Evolutionary conservation across 2,797 vertebrate genomes (phyloP).

Genomic region (Apogon talboti): DNA sequence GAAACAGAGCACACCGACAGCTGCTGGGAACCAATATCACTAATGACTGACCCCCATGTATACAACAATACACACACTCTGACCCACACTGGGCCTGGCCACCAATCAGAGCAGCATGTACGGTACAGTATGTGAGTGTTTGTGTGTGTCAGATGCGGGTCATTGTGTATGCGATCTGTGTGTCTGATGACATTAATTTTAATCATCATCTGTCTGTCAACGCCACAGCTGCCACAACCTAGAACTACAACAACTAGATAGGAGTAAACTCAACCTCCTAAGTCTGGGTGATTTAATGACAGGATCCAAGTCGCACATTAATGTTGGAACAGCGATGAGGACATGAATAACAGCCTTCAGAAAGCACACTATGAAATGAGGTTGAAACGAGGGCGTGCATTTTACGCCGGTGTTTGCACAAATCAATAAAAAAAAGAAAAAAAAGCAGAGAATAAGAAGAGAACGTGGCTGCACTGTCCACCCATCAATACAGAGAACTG

Average conservation of each 20-base stretch:
- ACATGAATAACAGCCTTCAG: not conserved
- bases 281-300: slow-evolving; percentile 5
- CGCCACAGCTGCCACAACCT: slow-evolving; percentile 61
- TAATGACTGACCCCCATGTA: slow-evolving; percentile 72
- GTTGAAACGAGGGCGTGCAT: slow-evolving; percentile 11
- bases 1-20: slow-evolving; percentile 61
- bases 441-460: not conserved
- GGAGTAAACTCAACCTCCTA: slow-evolving; percentile 7
- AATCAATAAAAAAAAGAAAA: slow-evolving; percentile 13
- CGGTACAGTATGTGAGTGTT: slow-evolving; percentile 2
- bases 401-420: slow-evolving; percentile 11
- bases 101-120: slow-evolving; percentile 37
- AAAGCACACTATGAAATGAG: slow-evolving; percentile 4
- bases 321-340: not conserved
- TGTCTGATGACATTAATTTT: slow-evolving; percentile 69
- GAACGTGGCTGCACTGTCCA: slow-evolving; percentile 3
- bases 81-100: slow-evolving; percentile 33
- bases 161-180: slow-evolving; percentile 59
- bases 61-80: slow-evolving; percentile 38
- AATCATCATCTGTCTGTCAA: slow-evolving; percentile 73
- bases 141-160: slow-evolving; percentile 61
- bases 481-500: slow-evolving; percentile 27
- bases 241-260: slow-evolving; percentile 32
- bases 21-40: slow-evolving; percentile 78
- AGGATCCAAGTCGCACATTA: not conserved